Evolutionary conservation across 1,140 invertebrate genomes (phyloP), one percentile per base, ranked within the genome.

Genomic region (Geopemphigus sp.): DNA sequence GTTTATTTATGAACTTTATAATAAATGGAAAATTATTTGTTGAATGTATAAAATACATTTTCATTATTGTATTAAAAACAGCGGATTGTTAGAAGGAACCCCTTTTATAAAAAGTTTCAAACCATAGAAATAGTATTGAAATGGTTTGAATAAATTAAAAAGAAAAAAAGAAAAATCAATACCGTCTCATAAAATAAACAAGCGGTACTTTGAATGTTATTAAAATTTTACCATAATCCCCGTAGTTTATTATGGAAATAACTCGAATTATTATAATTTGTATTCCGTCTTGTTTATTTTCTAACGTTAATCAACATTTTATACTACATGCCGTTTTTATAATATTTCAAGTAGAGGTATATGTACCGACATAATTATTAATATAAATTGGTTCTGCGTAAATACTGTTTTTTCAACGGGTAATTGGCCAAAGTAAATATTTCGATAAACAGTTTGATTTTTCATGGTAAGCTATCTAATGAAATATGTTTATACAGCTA

Each of bases 101-200:
- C 68, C 24, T 54, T 72, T 54, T 50, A 22, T 70, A 53, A 29
- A n/a, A 72, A 72, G 66, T 68, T 68, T 68, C 50, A 53, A 53
- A 54, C 68, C 47, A 29, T 72, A 72, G 47, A 72, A 53, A 72
- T 54, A 54, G 68, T 53, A 72, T 72, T 54, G 68, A 72, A 72
- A 72, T 29, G 47, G 47, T 72, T 72, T 72, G 68, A 72, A 72
- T 72, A 72, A 72, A 72, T 72, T 68, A 50, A 66, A 66, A 66
- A 66, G 17, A 70, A 39, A n/a, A n/a, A 4, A 39, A 3, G 53
- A 70, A 70, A 72, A 72, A 72, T 72, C 68, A 72, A 72, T 72
- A 72, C 68, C 24, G 68, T 72, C 47, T 72, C 68, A 72, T 72
- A 72, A 72, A 72, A 72, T 72, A 72, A 72, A 72, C 68, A 72